Evolutionary conservation across 1,140 invertebrate species (phyloP).

Genomic region (Andricus grossulariae): DNA sequence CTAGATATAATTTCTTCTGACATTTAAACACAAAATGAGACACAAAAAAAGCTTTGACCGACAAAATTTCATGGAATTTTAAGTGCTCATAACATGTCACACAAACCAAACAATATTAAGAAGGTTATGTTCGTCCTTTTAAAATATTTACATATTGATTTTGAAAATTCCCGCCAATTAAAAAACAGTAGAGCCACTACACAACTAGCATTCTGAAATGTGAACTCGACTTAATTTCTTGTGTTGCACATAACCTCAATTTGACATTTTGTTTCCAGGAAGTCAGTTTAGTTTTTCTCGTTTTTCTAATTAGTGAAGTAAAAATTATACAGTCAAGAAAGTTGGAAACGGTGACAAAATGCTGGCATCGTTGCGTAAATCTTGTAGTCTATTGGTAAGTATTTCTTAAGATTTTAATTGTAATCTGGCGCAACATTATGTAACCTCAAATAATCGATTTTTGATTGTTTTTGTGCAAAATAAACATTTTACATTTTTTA

Average conservation of each 20-base stretch:
- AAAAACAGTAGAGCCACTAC: too few species aligned
- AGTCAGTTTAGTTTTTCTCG: conserved; percentile 14
- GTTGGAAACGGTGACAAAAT: conserved; percentile 42
- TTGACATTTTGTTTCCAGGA: neutral
- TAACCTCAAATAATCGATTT: conserved; percentile 17
- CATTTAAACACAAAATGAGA: too few species aligned
- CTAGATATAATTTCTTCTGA: too few species aligned
- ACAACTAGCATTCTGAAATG: too few species aligned
- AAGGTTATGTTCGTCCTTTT: too few species aligned
- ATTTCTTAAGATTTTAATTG: neutral
- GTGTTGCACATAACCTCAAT: neutral
- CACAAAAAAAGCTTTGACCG: too few species aligned
- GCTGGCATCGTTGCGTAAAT: conserved; percentile 53
- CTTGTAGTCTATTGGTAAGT: conserved; percentile 55
- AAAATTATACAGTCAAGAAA: neutral
- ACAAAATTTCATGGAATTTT: too few species aligned
- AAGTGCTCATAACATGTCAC: too few species aligned
- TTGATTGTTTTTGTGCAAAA: conserved; percentile 27
- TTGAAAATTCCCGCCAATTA: too few species aligned
- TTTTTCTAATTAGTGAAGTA: neutral
- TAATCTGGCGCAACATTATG: conserved; percentile 9
- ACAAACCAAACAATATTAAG: too few species aligned
- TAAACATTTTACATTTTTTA: conserved; percentile 39
- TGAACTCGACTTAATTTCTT: too few species aligned
- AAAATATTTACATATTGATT: too few species aligned